A percentile compares a stretch with the other conserved stretches of the same genome.
These are phyloP conservation scores for Drosophila pandora DNA, from an alignment of 1,140 invertebrate species.

Conservation along the genomic window DNA sequence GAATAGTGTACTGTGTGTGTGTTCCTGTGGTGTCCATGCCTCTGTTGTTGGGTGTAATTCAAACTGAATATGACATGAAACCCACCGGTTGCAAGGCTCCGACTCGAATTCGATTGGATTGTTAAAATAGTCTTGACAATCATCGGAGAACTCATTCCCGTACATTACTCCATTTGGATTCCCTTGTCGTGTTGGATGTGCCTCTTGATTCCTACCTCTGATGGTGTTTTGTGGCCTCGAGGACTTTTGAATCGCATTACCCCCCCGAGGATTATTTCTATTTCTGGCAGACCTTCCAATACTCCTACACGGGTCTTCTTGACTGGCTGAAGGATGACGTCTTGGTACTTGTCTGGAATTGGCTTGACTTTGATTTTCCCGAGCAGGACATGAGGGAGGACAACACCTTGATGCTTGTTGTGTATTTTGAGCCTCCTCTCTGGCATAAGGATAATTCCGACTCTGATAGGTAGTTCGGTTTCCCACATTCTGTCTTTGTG, in stretches of 20 bases:
- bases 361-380: no score
- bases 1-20: slow-evolving; percentile 2
- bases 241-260: not conserved
- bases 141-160: not conserved
- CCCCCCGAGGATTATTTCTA: not conserved
- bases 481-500: no score
- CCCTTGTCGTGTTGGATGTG: not conserved
- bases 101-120: not conserved
- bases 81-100: slow-evolving; percentile 45
- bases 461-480: not conserved
- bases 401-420: not conserved
- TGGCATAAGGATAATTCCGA: not conserved
- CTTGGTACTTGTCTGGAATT: not conserved
- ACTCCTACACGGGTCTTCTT: not conserved
- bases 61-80: slow-evolving; percentile 36
- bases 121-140: not conserved
- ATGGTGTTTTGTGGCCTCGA: not conserved
- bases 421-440: not conserved
- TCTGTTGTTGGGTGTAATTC: not conserved
- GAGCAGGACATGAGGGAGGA: not conserved
- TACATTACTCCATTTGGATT: not conserved
- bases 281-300: not conserved
- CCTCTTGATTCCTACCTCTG: not conserved
- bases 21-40: not conserved
- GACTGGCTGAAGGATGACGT: not conserved